Percentiles rank a stretch among this genome's conserved stretches.
Conservation (phyloP, 53 echinoderm and acorn worm genomes). For the Paracentrotus lividus region DNA sequence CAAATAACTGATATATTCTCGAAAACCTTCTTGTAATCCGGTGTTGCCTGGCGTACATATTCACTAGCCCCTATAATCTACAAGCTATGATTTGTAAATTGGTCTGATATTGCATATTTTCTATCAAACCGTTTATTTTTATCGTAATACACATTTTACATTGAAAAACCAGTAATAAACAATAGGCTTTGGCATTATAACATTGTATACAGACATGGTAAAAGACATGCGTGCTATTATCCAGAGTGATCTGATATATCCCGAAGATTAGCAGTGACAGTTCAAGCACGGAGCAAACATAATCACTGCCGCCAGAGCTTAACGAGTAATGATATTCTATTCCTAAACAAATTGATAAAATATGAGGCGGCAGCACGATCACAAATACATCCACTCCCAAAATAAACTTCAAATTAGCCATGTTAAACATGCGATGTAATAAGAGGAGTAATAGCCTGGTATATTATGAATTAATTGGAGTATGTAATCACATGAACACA, state of each 20-base stretch:
- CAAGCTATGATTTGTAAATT: no score
- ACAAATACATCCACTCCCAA: background rate
- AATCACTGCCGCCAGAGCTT: background rate
- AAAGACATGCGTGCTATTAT: background rate
- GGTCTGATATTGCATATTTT: no score
- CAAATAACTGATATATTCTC: no score
- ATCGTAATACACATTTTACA: no score
- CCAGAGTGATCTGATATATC: background rate
- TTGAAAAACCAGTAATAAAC: no score
- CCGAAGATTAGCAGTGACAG: background rate
- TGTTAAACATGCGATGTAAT: background rate
- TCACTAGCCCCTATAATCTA: no score
- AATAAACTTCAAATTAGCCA: background rate
- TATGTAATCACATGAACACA: background rate
- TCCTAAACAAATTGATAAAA: background rate
- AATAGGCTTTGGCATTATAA: no score
- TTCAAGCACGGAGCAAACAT: slow-evolving; percentile 12
- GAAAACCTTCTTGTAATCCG: no score
- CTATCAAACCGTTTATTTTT: no score
- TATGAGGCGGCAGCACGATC: background rate
- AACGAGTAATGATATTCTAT: background rate
- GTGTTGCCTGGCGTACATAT: no score
- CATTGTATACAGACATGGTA: no score
- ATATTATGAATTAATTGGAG: background rate
- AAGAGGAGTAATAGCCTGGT: background rate